Conservation (phyloP, 2,113 vertebrate genomes). For the Neodontobutis hainanensis region DNA sequence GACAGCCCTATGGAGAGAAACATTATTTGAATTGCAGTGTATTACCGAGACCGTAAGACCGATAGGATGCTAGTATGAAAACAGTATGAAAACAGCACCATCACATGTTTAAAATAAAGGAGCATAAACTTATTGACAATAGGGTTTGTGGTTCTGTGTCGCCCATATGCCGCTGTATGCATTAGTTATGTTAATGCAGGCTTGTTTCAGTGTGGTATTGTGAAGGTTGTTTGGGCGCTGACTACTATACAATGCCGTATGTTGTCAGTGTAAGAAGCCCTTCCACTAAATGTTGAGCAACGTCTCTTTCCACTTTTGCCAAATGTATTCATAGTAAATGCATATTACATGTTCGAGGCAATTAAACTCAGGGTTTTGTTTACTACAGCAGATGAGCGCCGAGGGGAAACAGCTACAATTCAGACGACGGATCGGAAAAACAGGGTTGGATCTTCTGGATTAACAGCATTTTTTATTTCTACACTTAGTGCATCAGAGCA, state of each 20-base stretch:
- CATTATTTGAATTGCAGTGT: neutral
- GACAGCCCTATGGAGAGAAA: conserved; percentile 1
- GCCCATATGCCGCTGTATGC: neutral
- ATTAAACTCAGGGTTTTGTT: conserved; percentile 33
- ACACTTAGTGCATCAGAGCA: no score
- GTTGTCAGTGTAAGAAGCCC: conserved; percentile 13
- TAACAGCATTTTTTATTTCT: no score
- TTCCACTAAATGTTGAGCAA: conserved; percentile 41
- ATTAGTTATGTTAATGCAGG: conserved; percentile 1
- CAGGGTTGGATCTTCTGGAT: no score
- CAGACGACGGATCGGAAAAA: neutral
- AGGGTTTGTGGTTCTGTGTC: neutral
- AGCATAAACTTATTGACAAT: neutral
- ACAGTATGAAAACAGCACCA: neutral
- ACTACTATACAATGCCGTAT: neutral
- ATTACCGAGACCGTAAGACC: no score
- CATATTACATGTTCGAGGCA: conserved; percentile 33
- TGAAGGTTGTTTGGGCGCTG: neutral
- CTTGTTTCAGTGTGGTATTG: neutral
- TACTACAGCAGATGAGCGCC: neutral
- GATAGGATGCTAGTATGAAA: no score
- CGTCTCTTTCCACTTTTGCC: conserved; percentile 10
- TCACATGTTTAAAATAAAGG: neutral
- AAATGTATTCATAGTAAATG: conserved; percentile 25
- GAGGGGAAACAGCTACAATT: neutral